Percentiles rank a stretch among this genome's conserved stretches.
Conservation (phyloP, 2,888 invertebrate genomes). For the Mesorhabditis belari region DNA sequence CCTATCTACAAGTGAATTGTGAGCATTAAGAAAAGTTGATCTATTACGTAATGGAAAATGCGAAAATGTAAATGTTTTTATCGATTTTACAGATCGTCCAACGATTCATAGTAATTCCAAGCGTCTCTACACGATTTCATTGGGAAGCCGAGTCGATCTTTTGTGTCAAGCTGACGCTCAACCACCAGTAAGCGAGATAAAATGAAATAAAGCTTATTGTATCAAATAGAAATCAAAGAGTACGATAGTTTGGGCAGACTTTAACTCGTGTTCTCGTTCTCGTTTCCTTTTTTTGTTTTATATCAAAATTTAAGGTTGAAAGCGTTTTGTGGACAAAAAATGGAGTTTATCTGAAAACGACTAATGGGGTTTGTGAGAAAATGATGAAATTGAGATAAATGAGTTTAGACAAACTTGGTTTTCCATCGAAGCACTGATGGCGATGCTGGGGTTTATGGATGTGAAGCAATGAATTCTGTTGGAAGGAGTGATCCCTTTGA, state of each 20-base stretch:
- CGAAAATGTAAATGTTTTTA: slow-evolving; percentile 42
- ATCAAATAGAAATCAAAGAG: too few relatives aligned
- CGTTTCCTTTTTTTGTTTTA: too few relatives aligned
- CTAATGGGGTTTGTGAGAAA: not conserved
- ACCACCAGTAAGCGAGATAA: too few relatives aligned
- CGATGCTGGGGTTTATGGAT: slow-evolving; percentile 44
- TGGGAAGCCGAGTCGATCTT: not conserved
- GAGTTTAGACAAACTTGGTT: not conserved
- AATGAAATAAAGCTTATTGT: too few relatives aligned
- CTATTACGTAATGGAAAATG: slow-evolving; percentile 25
- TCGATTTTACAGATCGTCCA: slow-evolving; percentile 11
- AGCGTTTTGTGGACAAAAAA: not conserved
- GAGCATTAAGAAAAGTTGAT: slow-evolving; percentile 5
- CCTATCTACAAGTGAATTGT: slow-evolving; percentile 49
- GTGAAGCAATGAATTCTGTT: slow-evolving; percentile 39
- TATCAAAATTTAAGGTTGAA: too few relatives aligned
- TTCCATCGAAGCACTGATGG: too few relatives aligned
- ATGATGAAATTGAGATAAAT: not conserved
- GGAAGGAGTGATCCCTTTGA: slow-evolving; percentile 40
- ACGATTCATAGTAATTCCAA: not conserved
- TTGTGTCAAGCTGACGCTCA: not conserved
- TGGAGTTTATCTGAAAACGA: not conserved
- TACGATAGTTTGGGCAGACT: too few relatives aligned
- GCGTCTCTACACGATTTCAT: not conserved
- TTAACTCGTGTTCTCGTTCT: too few relatives aligned